Evolutionary conservation across 2,888 invertebrate species (phyloP), one percentile per base, ranked within the genome.

Genomic region (Acheta domesticus): DNA sequence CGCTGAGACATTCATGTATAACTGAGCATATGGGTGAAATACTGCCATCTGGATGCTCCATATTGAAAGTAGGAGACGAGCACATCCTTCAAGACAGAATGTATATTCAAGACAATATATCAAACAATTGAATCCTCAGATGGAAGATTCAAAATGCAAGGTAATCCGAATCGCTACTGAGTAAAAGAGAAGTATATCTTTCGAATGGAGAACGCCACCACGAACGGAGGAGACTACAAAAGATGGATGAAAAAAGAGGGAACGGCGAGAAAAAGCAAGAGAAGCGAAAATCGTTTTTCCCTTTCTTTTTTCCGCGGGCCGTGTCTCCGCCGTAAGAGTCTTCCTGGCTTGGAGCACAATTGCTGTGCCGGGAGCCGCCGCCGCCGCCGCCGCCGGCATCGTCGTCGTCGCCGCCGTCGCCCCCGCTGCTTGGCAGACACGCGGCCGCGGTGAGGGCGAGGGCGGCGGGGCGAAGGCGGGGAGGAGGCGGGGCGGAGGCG

Each of bases 291-390:
- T 62, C 62, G 16, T 62, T n/a, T 62, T 62, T 62, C 8, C n/a
- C n/a, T 62, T 62, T 62, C n/a, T n/a, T n/a, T n/a, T n/a, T n/a
- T n/a, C n/a, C 16, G 62, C 62, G 62, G 14, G 14, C 62, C 62
- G 62, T 62, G 62, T 62, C 62, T 62, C 62, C 62, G 62, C n/a
- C 62, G 62, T 62, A 62, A 62, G 62, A 62, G 62, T 62, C 62
- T 62, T 62, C 62, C 62, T 62, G 62, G 62, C n/a, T 62, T 62
- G 62, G 62, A 62, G 62, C 62, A 62, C 62, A 62, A 62, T 62
- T 62, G 62, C 62, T 62, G 62, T 5, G 14, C 62, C 16, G 62
- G 16, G n/a, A 14, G 62, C n/a, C 62, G 0, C n/a, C 62, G 4
- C 62, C 16, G n/a, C 62, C 62, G 4, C 12, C 62, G 23, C 2